Conservation (phyloP, 2,113 vertebrate genomes). For the Promerops cafer region DNA sequence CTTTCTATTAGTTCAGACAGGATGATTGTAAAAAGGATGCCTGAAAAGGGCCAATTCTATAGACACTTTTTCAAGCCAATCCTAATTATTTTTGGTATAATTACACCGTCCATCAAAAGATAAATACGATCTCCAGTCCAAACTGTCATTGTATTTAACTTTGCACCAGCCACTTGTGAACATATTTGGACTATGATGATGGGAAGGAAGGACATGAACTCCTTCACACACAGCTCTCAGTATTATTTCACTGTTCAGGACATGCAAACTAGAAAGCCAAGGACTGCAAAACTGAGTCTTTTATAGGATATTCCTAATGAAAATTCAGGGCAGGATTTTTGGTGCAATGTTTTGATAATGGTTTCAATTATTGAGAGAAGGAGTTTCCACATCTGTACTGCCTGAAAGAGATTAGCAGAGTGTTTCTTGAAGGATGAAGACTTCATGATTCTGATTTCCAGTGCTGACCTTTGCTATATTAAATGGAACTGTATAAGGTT, state of each 20-base stretch:
- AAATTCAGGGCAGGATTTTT: not conserved
- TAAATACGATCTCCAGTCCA: slow-evolving; percentile 25
- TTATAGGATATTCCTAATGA: not conserved
- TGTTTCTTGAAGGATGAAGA: not conserved
- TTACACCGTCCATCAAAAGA: slow-evolving; percentile 35
- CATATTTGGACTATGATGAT: not conserved
- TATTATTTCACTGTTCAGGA: not conserved
- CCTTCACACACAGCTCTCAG: not conserved
- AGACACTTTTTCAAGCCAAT: slow-evolving; percentile 24
- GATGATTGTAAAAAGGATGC: slow-evolving; percentile 14
- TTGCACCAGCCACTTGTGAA: not conserved
- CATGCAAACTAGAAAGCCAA: not conserved
- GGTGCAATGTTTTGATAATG: not conserved
- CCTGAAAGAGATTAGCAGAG: not conserved
- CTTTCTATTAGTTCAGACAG: slow-evolving; percentile 43
- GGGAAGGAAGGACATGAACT: not conserved
- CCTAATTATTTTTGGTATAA: slow-evolving; percentile 48
- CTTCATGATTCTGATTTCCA: not conserved
- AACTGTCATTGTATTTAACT: slow-evolving; percentile 15
- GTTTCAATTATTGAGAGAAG: not conserved
- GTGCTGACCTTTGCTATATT: not conserved
- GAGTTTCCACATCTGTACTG: not conserved
- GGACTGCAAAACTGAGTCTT: not conserved
- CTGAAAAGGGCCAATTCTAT: slow-evolving; percentile 10
- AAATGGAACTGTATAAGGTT: not conserved